These are phyloP conservation scores for Apamea anceps DNA, from an alignment of 2,888 invertebrate species.

Conservation along the genomic window DNA sequence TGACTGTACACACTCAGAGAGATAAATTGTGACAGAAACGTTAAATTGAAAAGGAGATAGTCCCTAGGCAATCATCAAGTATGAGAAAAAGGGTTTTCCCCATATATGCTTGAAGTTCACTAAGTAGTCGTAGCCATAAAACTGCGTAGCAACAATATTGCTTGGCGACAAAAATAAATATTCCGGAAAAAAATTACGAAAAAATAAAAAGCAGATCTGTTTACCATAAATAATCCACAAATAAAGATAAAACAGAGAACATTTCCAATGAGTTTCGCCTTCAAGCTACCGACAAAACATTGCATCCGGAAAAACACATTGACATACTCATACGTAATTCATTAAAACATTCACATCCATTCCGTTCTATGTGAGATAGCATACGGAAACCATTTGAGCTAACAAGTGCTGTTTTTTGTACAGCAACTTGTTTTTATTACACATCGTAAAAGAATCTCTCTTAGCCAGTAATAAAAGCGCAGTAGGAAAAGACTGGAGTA, in stretches of 20 bases:
- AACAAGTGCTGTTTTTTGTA: constrained; percentile 45
- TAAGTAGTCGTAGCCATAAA: not conserved
- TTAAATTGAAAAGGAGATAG: not conserved
- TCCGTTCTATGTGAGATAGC: constrained; percentile 31
- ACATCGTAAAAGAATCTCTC: constrained; percentile 67
- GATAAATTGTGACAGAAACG: too few relatives aligned
- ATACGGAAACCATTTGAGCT: constrained; percentile 53
- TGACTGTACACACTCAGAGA: too few relatives aligned
- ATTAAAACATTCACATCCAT: constrained; percentile 42
- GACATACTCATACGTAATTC: constrained; percentile 26
- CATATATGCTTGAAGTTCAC: not conserved
- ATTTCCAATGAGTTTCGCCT: constrained; percentile 24
- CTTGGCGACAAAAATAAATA: not conserved
- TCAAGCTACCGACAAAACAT: constrained; percentile 6
- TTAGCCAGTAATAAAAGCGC: constrained; percentile 56
- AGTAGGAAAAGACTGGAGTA: constrained; percentile 39
- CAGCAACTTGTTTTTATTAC: constrained; percentile 67
- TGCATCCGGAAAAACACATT: constrained; percentile 14
- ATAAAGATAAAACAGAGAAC: not conserved
- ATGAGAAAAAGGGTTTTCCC: not conserved
- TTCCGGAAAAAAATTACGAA: not conserved
- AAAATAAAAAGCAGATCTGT: not conserved
- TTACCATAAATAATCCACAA: not conserved
- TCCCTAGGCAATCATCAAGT: not conserved
- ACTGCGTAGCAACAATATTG: not conserved